Percentiles rank a stretch among this genome's conserved stretches.
These are phyloP conservation scores for Cherax destructor DNA, from an alignment of 1,140 invertebrate genomes.

Conservation along the genomic window DNA sequence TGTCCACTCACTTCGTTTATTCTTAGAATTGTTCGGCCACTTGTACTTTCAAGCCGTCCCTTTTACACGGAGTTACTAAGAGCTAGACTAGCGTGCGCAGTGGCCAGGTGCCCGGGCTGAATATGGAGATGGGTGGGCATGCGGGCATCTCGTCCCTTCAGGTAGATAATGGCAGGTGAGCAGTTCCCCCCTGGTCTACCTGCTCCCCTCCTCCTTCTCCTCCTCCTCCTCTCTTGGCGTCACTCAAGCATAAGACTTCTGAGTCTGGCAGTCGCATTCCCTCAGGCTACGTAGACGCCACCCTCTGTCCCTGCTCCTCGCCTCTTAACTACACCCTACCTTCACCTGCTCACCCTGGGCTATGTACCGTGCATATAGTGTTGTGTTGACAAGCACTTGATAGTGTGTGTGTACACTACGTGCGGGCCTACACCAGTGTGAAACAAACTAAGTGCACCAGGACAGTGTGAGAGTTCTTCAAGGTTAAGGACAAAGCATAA, in stretches of 20 bases:
- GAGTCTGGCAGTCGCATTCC: slow-evolving; percentile 68
- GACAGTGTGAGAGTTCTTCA: slow-evolving; percentile 39
- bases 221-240: slow-evolving; percentile 67
- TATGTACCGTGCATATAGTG: slow-evolving; percentile 17
- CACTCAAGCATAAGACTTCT: slow-evolving; percentile 69
- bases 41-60: slow-evolving; percentile 22
- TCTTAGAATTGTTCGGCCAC: slow-evolving; percentile 62
- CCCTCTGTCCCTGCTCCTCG: slow-evolving; percentile 61
- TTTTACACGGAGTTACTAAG: slow-evolving; percentile 32
- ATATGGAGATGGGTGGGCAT: slow-evolving; percentile 64
- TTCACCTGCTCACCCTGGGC: slow-evolving; percentile 21
- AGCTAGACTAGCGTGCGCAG: slow-evolving; percentile 7
- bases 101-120: slow-evolving; percentile 55
- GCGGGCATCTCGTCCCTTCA: slow-evolving; percentile 68
- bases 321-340: background rate
- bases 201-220: slow-evolving; percentile 63
- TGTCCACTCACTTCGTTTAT: slow-evolving; percentile 62
- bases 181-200: slow-evolving; percentile 60
- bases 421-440: background rate
- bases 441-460: slow-evolving; percentile 32
- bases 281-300: slow-evolving; percentile 67
- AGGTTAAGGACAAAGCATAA: slow-evolving; percentile 64
- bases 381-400: slow-evolving; percentile 8
- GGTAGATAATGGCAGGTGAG: slow-evolving; percentile 71
- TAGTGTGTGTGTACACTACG: background rate